Evolutionary conservation across 2,113 vertebrate genomes (phyloP), one percentile per base, ranked within the genome.

Genomic region (Oxyura jamaicensis): DNA sequence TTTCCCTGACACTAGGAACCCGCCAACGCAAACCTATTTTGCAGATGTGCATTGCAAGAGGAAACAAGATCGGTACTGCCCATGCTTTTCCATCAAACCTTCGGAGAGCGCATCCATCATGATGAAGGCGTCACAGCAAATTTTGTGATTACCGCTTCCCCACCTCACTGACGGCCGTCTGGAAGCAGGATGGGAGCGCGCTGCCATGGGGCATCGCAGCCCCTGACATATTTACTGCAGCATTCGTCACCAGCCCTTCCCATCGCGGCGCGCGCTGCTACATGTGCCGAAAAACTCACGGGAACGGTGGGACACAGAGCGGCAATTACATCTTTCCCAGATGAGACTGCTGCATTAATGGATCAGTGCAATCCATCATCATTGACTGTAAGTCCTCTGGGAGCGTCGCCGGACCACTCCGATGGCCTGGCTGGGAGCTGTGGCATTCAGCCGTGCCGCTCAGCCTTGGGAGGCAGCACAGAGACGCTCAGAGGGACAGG

Each of bases 181-280:
- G 83, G 66, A n/a, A 91, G 68, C 86, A 81, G 68, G 81, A 63
- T 71, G 88, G 88, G 66, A 91, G 85, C 41, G 67, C 5, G 4
- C 50, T 83, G 84, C 84, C 4, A 1, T 23, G 85, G 68, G 68
- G 90, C 88, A 85, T n/a, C 23, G 83, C 83, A 93, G 87, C 36
- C 29, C 48, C 88, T 96, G 95, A 95, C 94, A 96, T 85, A 93
- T 95, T 96, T 97, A 96, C 94, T 95, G 93, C 93, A 91, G 81
- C 90, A 84, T 93, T 96, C 87, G 95, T 96, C 94, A 95, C 46
- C 88, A 63, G 93, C 75, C 94, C 88, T 96, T 95, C 95, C 91
- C 4, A 0, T 83, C 67, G 83, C 12, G 29, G 93, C 83, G 52
- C 67, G 67, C 53, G 83, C 93, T 88, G 93, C 83, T 93, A 93